Conservation (phyloP, 2,797 vertebrate species). For the Australoheros facetus region DNA sequence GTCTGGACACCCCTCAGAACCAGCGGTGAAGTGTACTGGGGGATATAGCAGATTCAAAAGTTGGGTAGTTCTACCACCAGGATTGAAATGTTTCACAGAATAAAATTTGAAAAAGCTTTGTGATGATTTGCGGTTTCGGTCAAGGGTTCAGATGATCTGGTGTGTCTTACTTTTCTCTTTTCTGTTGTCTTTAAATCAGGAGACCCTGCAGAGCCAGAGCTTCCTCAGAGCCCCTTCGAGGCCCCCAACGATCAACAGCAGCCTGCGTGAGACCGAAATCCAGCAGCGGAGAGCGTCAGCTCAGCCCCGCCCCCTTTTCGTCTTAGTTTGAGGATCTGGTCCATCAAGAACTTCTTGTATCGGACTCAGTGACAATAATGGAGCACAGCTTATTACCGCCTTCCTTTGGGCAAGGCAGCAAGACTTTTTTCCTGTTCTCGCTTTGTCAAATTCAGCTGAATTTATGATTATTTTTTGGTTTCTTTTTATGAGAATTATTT, state of each 20-base stretch:
- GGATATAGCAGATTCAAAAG: accelerated
- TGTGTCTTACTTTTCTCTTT: neutral
- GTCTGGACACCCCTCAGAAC: accelerated
- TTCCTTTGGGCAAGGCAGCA: neutral
- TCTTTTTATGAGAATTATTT: neutral
- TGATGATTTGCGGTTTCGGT: no score
- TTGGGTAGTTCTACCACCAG: no score
- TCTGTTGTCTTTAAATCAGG: constrained; percentile 1
- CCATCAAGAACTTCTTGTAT: accelerated
- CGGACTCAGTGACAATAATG: neutral
- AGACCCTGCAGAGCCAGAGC: constrained; percentile 2
- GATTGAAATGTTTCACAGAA: no score
- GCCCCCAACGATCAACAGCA: neutral
- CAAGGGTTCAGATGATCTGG: neutral
- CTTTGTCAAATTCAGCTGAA: neutral
- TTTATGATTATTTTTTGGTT: neutral
- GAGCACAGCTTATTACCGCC: neutral
- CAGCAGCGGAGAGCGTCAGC: constrained; percentile 1
- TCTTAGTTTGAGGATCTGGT: neutral
- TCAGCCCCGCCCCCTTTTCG: neutral
- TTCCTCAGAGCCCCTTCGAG: neutral
- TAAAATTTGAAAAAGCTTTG: no score
- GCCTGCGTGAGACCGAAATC: constrained; percentile 27
- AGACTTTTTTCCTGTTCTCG: neutral
- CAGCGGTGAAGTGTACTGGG: accelerated